Percentiles rank a stretch among this genome's conserved stretches.
Conservation (phyloP, 2,888 invertebrate species). For the Nemotelus nigrinus region DNA sequence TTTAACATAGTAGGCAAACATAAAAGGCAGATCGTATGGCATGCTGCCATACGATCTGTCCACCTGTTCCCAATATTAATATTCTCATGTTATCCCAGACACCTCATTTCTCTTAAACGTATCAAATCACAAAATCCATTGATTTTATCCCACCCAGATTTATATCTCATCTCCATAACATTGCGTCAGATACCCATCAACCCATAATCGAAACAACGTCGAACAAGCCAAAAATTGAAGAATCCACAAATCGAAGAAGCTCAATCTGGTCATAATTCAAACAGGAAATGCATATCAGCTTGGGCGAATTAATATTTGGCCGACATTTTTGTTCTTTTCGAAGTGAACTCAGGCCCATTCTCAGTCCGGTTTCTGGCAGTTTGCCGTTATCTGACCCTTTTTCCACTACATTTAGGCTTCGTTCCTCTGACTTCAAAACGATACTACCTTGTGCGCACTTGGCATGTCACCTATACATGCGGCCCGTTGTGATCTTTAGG, state of each 20-base stretch:
- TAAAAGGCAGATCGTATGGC: no score
- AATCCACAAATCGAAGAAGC: not conserved
- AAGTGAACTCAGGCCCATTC: not conserved
- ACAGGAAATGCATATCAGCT: constrained; percentile 13
- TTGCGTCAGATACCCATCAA: not conserved
- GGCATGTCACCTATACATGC: not conserved
- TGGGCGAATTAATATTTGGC: constrained; percentile 24
- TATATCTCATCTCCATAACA: not conserved
- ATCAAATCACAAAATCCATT: not conserved
- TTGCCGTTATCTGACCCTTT: constrained; percentile 36
- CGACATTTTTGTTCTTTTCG: constrained; percentile 13
- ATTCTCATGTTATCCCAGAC: no score
- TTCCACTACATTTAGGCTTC: not conserved
- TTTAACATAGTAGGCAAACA: no score
- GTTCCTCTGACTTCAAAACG: not conserved
- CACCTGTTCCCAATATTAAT: no score
- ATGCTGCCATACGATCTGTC: no score
- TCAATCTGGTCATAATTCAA: constrained; percentile 2
- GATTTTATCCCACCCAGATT: not conserved
- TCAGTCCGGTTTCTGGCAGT: constrained; percentile 15
- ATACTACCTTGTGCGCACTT: not conserved
- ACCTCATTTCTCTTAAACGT: no score
- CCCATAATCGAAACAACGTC: not conserved
- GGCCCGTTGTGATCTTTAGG: constrained; percentile 3
- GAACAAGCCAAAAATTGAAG: not conserved